Evolutionary conservation across 2,888 invertebrate genomes (phyloP), one percentile per base, ranked within the genome.

Genomic region (Odiellus spinosus): DNA sequence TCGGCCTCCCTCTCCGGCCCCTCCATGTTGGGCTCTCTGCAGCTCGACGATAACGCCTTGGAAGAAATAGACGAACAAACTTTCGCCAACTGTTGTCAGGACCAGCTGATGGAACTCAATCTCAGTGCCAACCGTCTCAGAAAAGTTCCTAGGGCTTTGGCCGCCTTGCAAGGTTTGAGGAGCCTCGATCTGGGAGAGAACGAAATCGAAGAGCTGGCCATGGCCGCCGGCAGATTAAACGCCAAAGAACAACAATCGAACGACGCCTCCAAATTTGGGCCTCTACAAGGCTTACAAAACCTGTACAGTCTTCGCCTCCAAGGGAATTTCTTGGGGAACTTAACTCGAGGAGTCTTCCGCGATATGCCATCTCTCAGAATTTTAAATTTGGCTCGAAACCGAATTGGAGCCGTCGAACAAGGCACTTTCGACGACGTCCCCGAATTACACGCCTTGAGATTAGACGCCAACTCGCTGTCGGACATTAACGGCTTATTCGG

Each of bases 131-230:
- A 90, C 70, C 76, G 78, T 61, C 71, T 90, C 60, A 78, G 78
- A 63, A 74, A 75, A 59, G 78, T 88, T 59, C 88, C 90, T 42
- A 66, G 78, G 60, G 87, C 88, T 20, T 67, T 90, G 51, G 76
- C 79, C 63, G 82, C 85, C 68, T 81, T 90, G 80, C 76, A 82
- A 55, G 72, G 85, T 60, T 71, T 93, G 60, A 76, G 82, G 63
- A 85, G 84, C 43, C 77, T 95, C 52, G 90, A 91, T 70, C 73
- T 95, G 56, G 90, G 88, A 47, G 88, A 90, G 68, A 95, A 95
- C 71, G 74, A 77, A 64, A 82, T 96, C 63, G 75, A 76, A 47
- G 76, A 76, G 50, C 69, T 95, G 52, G 82, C 82, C 56, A 79
- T 82, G 57, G 78, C 82, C 6, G 81, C 82, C 44, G 85, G 90